A percentile compares a stretch with the other conserved stretches of the same genome.
These are phyloP conservation scores for Pediacus dermestoides DNA, from an alignment of 2,888 invertebrate genomes.

Conservation along the genomic window DNA sequence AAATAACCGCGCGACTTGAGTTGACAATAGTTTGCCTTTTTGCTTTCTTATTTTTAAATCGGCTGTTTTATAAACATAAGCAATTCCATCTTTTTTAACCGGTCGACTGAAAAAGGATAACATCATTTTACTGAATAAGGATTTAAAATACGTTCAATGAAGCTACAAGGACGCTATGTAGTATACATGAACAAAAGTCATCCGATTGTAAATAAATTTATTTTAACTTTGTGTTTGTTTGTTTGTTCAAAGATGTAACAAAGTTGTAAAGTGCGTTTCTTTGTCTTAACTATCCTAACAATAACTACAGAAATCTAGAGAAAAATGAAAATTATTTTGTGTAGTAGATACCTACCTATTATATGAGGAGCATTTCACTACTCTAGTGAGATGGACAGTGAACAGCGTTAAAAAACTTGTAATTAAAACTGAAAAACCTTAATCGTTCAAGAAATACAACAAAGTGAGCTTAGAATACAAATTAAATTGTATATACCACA, in stretches of 20 bases:
- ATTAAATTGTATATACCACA: conserved; percentile 26
- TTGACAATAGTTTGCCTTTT: conserved; percentile 39
- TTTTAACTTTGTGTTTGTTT: conserved; percentile 17
- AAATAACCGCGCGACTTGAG: conserved; percentile 33
- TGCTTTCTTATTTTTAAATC: conserved; percentile 25
- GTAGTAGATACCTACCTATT: too few relatives aligned
- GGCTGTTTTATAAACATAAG: conserved; percentile 22
- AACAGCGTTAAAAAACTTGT: conserved; percentile 25
- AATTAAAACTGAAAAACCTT: conserved; percentile 33
- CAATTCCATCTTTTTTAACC: conserved; percentile 19
- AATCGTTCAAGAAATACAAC: conserved; percentile 24
- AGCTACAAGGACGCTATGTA: conserved; percentile 24
- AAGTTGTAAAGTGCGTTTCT: conserved; percentile 27
- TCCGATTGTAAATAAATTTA: conserved; percentile 26
- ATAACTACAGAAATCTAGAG: too few relatives aligned
- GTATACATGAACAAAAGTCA: conserved; percentile 22
- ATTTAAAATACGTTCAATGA: conserved; percentile 14
- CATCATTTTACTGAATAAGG: conserved; percentile 13
- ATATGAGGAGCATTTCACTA: too few relatives aligned
- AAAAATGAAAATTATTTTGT: too few relatives aligned
- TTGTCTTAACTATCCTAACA: too few relatives aligned
- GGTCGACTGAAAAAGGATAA: conserved; percentile 12
- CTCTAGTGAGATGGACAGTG: conserved; percentile 15
- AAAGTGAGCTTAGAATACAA: conserved; percentile 34
- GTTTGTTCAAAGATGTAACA: conserved; percentile 16